phyloP scores from a whole-genome alignment of 2,888 invertebrate genomes.

The Temnothorax unifasciatus region DNA sequence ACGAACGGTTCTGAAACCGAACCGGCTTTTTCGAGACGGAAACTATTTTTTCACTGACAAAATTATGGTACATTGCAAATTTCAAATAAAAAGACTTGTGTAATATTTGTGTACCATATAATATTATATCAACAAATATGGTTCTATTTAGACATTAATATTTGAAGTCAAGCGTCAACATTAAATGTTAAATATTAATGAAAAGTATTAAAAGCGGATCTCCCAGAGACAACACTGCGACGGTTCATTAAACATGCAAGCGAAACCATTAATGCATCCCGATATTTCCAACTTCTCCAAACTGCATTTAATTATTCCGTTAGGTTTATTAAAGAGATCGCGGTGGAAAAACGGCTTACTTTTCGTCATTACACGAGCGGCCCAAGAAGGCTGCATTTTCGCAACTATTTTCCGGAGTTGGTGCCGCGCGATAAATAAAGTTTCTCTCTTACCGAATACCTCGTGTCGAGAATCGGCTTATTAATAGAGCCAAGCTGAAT shows the following conservation, averaged over 20 bases:
- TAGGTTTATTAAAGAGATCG: constrained; percentile 27
- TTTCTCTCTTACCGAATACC: constrained; percentile 48
- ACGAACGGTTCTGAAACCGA: neutral
- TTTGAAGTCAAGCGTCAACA: neutral
- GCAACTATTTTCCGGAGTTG: constrained; percentile 45
- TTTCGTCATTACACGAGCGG: constrained; percentile 13
- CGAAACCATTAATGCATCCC: constrained; percentile 9
- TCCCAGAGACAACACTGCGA: neutral
- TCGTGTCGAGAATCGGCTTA: constrained; percentile 53
- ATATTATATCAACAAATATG: neutral
- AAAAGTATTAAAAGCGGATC: neutral
- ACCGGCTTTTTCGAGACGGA: neutral
- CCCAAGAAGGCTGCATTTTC: constrained; percentile 28
- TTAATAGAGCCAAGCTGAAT: constrained; percentile 42
- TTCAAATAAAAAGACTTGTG: neutral
- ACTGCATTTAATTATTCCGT: constrained; percentile 45
- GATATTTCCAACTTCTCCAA: constrained; percentile 9
- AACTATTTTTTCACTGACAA: neutral
- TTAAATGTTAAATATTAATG: constrained; percentile 25
- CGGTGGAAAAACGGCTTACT: neutral
- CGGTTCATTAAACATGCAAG: constrained; percentile 13
- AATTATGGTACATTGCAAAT: neutral
- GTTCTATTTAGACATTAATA: neutral
- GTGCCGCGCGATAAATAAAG: constrained; percentile 48
- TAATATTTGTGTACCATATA: neutral